Conservation (phyloP, 1,140 invertebrate genomes). For the Scaptomyza hsui region DNA sequence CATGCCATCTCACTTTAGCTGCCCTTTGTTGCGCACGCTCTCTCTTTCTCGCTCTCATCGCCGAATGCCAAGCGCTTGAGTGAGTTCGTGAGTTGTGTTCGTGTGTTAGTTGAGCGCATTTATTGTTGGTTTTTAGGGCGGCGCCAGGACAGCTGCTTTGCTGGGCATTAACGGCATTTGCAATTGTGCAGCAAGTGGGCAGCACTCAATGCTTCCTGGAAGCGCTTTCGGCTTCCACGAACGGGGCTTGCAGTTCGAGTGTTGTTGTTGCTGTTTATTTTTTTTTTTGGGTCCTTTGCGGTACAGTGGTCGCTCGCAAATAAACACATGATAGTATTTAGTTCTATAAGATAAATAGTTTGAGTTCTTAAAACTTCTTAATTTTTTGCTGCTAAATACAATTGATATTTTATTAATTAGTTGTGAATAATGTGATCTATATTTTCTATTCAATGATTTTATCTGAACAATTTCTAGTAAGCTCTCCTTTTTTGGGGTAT, state of each 20-base stretch:
- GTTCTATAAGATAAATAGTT: not conserved
- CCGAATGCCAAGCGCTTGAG: slow-evolving; percentile 4
- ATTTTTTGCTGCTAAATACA: too few relatives aligned
- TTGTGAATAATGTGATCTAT: too few relatives aligned
- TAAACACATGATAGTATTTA: too few relatives aligned
- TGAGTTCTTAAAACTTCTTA: not conserved
- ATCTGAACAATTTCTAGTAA: too few relatives aligned
- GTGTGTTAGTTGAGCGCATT: slow-evolving; percentile 45
- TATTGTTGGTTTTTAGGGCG: slow-evolving; percentile 56
- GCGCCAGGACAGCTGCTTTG: slow-evolving; percentile 57
- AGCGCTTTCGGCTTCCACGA: slow-evolving; percentile 65
- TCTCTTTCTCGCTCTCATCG: slow-evolving; percentile 8
- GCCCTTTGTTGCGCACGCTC: slow-evolving; percentile 29
- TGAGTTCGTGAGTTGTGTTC: not conserved
- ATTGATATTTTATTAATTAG: too few relatives aligned
- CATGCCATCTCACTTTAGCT: slow-evolving; percentile 8
- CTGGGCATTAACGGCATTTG: slow-evolving; percentile 45
- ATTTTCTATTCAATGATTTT: too few relatives aligned
- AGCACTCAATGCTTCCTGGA: slow-evolving; percentile 68
- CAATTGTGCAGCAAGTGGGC: slow-evolving; percentile 55
- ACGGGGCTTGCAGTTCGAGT: slow-evolving; percentile 29
- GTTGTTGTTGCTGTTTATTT: slow-evolving; percentile 6
- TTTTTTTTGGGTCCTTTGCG: slow-evolving; percentile 15
- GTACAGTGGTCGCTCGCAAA: not conserved
- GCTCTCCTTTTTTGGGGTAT: not conserved